Conservation (phyloP, 2,888 invertebrate genomes). For the Cantharis flavilabris region DNA sequence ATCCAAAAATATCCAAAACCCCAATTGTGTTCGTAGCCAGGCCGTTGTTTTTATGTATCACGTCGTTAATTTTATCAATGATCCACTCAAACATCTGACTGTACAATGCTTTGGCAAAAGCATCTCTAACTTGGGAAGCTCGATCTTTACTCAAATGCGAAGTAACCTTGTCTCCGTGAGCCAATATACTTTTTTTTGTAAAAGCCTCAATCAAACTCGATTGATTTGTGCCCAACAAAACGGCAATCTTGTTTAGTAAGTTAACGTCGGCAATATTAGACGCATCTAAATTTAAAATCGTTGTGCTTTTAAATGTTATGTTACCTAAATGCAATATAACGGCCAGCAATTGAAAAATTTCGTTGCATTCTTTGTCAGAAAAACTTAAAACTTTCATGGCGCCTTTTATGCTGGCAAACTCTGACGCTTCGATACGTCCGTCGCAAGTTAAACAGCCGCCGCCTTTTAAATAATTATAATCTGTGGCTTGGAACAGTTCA, state of each 20-base stretch:
- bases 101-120: slow-evolving; percentile 92
- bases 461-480: slow-evolving; percentile 82
- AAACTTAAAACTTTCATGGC: slow-evolving; percentile 95
- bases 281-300: slow-evolving; percentile 82
- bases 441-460: slow-evolving; percentile 78
- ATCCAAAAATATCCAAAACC: slow-evolving; percentile 95
- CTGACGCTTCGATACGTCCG: slow-evolving; percentile 81
- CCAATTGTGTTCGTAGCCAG: slow-evolving; percentile 77
- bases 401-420: slow-evolving; percentile 85
- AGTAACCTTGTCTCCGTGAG: slow-evolving; percentile 80
- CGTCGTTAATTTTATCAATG: slow-evolving; percentile 86
- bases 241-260: slow-evolving; percentile 72
- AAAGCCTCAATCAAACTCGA: slow-evolving; percentile 76
- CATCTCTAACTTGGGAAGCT: slow-evolving; percentile 85
- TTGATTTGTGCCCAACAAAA: slow-evolving; percentile 72
- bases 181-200: slow-evolving; percentile 84
- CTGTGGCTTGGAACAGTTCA: slow-evolving; percentile 72
- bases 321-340: slow-evolving; percentile 92
- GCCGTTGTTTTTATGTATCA: slow-evolving; percentile 71
- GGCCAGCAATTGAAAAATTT: slow-evolving; percentile 82
- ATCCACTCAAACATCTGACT: slow-evolving; percentile 89
- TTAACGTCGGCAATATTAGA: slow-evolving; percentile 78
- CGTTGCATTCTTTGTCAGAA: slow-evolving; percentile 80
- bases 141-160: slow-evolving; percentile 75
- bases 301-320: slow-evolving; percentile 76